Percentiles rank a stretch among this genome's conserved stretches.
Evolutionary conservation across 2,797 vertebrate species (phyloP).

Genomic region (Leucoraja ocellata): DNA sequence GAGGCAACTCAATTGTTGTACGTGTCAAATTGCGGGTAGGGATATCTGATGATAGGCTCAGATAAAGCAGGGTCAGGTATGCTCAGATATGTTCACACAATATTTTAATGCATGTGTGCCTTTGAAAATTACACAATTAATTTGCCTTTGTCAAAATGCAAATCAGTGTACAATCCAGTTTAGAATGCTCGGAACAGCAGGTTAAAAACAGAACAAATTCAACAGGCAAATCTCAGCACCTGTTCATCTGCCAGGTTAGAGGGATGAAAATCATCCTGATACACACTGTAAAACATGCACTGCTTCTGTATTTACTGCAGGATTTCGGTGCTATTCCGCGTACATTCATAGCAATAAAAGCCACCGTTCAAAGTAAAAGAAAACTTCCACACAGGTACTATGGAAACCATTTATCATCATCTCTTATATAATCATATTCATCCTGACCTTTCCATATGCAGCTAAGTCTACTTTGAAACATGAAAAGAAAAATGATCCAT

Average conservation of each 20-base stretch:
- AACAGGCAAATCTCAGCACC: neutral
- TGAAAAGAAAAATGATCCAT: conserved; percentile 6
- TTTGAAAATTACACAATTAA: neutral
- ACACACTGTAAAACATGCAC: neutral
- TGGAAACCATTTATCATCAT: neutral
- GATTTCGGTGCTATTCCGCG: neutral
- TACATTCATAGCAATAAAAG: neutral
- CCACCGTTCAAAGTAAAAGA: neutral
- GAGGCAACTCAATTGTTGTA: neutral
- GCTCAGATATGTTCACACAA: neutral
- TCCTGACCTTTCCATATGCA: neutral
- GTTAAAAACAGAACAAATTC: neutral
- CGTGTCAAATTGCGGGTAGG: neutral
- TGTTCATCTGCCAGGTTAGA: neutral
- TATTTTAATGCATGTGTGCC: neutral
- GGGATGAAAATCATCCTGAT: neutral
- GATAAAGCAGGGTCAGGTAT: neutral
- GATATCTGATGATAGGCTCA: neutral
- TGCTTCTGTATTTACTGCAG: neutral
- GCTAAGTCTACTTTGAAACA: neutral
- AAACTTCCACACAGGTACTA: neutral
- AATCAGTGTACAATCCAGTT: neutral
- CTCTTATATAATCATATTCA: neutral
- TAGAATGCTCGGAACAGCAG: neutral
- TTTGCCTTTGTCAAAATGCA: neutral